phyloP scores from a whole-genome alignment of 2,888 invertebrate species.

The Listrodromus nycthemerus region DNA sequence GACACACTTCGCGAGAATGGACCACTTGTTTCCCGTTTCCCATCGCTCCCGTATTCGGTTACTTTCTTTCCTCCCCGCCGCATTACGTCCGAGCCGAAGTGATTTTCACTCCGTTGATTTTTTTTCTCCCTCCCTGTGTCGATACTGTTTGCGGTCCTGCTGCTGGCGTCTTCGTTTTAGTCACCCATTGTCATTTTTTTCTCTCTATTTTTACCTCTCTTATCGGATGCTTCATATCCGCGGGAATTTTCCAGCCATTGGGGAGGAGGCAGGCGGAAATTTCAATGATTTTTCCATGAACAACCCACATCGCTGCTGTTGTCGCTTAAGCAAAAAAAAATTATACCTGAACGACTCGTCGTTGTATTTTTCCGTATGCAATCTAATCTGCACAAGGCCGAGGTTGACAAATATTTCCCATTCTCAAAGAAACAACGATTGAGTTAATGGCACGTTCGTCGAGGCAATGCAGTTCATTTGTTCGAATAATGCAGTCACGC shows the following conservation, averaged over 20 bases:
- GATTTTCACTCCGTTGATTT: conserved; percentile 43
- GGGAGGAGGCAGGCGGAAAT: too few species aligned
- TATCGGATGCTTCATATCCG: too few species aligned
- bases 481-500: too few species aligned
- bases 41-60: conserved; percentile 4
- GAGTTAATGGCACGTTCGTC: too few species aligned
- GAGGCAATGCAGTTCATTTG: too few species aligned
- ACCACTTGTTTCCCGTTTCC: conserved; percentile 26
- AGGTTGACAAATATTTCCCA: too few species aligned
- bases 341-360: conserved; percentile 53
- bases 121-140: not conserved
- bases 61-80: conserved; percentile 4
- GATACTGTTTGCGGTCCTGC: conserved; percentile 11
- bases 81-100: conserved; percentile 15
- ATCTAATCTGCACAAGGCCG: conserved; percentile 5
- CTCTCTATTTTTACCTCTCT: not conserved
- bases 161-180: not conserved
- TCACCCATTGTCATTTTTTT: not conserved
- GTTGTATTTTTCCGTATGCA: conserved; percentile 35
- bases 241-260: too few species aligned
- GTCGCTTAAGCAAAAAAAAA: conserved; percentile 5
- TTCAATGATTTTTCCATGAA: too few species aligned
- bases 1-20: conserved; percentile 27
- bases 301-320: too few species aligned
- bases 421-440: too few species aligned